Evolutionary conservation across 2,888 invertebrate species (phyloP), one percentile per base, ranked within the genome.

Genomic region (Drosophila heteroneura): DNA sequence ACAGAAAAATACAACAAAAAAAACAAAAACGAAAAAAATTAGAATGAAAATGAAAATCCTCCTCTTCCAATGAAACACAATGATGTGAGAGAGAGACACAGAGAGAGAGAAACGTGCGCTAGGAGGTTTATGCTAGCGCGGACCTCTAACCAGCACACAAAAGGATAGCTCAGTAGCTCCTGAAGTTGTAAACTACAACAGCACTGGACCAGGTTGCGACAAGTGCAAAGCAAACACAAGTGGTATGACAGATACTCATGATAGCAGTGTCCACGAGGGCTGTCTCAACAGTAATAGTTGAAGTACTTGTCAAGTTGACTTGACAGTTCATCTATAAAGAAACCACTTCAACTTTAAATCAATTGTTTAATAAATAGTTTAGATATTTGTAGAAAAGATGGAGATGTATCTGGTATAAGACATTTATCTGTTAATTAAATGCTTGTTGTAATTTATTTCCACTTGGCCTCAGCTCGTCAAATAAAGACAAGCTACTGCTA

Each of bases 161-260:
- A 90, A 74, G 85, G 72, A 79, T 76, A 79, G 70, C 89, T 79
- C 85, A 79, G 71, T 81, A 82, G 75, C 79, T 78, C 71, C 66
- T 64, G 76, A 86, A 86, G 89, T 90, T 86, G 69, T 71, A 74
- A 72, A 62, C 67, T 49, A 32, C 57, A 61, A 47, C 51, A 60
- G 51, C 61, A 44, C 56, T 30, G 64, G 70, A 71, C 79, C 65
- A 65, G 70, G 72, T 60, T 67, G 66, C 60, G 81, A 69, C 53
- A 69, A 74, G 89, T 77, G 74, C 62, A 72, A 54, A 69, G 59
- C 68, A 75, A 62, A 76, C 73, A 73, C 51, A 63, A 76, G 70
- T 74, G 39, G 35, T 59, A 61, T 35, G 47, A 62, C 59, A 60
- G 39, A 65, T 49, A 58, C 64, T 70, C 58, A 59, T 35, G 37